Base-by-base conservation (phyloP, 2,113 vertebrate genomes). In the Lates calcarifer region DNA sequence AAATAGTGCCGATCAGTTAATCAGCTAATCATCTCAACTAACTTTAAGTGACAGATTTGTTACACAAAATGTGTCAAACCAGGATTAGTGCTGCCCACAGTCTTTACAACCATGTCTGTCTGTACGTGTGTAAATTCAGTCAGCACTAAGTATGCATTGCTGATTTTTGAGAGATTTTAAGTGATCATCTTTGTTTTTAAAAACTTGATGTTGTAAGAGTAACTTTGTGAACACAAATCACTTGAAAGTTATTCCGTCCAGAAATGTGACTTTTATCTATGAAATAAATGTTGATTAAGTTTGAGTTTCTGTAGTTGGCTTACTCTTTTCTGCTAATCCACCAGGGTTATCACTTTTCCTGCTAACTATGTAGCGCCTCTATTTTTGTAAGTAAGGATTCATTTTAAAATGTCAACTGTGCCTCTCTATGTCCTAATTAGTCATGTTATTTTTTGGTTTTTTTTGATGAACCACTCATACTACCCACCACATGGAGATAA, bases 361-460 rank as follows among this genome's bases (percentile, higher is more conserved):
- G 62, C 37, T 66, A 66, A 47, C 28, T 26, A 60, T 24, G 4
- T 41, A 17, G n/a, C 31, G 29, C 24, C 31, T 66, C 33, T 61
- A 53, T 58, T 63, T 79, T 49, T 49, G 37, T 65, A 39, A 41
- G 73, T 63, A 28, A 33, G 26, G 6, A 61, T 62, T 53, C 51
- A 17, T 29, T 60, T 61, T 37, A 49, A 78, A 81, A 77, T 81
- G 81, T 84, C 78, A 86, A 47, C 58, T 22, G 28, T 15, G 10
- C 51, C 53, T 73, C 57, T 80, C 17, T 3, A 3, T 70, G 63
- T 62, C 65, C 22, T 74, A 74, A 74, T 74, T 70, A 24, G 24
- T 73, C 14, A 17, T 20, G 10, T 20, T 33, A 33, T n/a, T n/a
- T n/a, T n/a, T n/a, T n/a, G 6, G 6, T 33, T 33, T 79, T 53